A percentile compares a stretch with the other conserved stretches of the same genome.
Conservation (phyloP, 2,888 invertebrate genomes). For the Patella caerulea region DNA sequence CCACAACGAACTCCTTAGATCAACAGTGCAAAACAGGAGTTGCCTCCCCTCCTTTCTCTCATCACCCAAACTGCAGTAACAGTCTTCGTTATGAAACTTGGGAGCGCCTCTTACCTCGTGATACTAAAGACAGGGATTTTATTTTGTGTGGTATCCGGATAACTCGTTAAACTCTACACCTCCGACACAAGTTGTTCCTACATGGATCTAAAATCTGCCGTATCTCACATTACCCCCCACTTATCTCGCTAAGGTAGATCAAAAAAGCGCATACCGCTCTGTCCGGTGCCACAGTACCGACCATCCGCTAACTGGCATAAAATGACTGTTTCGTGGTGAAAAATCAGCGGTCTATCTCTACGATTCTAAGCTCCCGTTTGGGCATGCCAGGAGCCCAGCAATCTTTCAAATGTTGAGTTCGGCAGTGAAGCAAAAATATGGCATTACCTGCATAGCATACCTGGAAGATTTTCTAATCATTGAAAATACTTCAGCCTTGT, state of each 20-base stretch:
- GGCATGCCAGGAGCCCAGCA: not conserved
- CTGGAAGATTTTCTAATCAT: constrained; percentile 9
- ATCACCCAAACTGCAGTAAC: no score
- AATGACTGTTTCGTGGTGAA: not conserved
- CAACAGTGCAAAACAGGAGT: no score
- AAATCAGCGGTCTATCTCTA: not conserved
- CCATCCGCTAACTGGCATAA: not conserved
- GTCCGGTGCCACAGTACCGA: not conserved
- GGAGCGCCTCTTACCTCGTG: no score
- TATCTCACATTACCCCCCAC: not conserved
- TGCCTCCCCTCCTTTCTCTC: no score
- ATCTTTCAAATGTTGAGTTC: constrained; percentile 3
- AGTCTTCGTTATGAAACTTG: no score
- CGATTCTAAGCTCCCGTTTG: not conserved
- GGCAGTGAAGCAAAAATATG: not conserved
- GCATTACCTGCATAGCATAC: not conserved
- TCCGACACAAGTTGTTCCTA: no score
- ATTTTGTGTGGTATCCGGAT: no score
- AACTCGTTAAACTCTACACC: no score
- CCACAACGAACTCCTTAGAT: no score
- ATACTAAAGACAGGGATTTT: no score
- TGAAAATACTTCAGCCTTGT: constrained; percentile 1
- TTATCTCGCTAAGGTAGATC: constrained; percentile 7
- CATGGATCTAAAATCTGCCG: not conserved
- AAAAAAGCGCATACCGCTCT: constrained; percentile 7